Conservation (phyloP, 2,113 vertebrate species). For the Cyprinodon tularosa region DNA sequence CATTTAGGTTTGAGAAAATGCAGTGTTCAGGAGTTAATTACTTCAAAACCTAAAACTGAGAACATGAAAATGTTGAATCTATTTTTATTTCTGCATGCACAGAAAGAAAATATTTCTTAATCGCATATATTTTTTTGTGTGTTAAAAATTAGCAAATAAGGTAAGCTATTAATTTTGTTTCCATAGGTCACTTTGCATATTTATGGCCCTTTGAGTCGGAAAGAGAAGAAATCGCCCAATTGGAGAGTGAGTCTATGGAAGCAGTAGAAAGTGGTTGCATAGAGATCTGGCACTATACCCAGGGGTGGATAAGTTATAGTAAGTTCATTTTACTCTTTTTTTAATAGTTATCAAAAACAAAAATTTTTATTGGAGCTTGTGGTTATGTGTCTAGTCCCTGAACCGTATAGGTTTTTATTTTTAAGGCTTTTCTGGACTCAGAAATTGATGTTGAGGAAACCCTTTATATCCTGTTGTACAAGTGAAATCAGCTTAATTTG, state of each 20-base stretch:
- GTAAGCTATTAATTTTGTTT: constrained; percentile 2
- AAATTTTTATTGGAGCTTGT: not conserved
- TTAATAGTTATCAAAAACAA: not conserved
- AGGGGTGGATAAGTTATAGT: rapidly evolving
- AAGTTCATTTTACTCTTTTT: constrained; percentile 29
- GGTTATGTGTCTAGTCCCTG: not conserved
- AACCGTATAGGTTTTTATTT: not conserved
- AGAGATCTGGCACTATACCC: constrained; percentile 67
- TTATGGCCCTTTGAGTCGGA: not conserved
- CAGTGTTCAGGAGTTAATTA: not conserved
- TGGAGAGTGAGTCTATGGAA: constrained; percentile 75
- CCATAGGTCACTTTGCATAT: constrained; percentile 75
- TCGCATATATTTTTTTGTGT: not conserved
- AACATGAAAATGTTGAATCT: not conserved
- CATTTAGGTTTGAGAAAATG: not conserved
- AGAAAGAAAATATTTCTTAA: not conserved
- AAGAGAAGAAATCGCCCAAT: constrained; percentile 24
- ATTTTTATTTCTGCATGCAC: not conserved
- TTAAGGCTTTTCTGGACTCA: too few species aligned
- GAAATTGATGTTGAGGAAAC: not conserved
- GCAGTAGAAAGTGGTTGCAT: constrained; percentile 69
- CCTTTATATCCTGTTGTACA: not conserved
- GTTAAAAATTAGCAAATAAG: not conserved
- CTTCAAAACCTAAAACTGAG: not conserved
- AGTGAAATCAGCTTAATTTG: not conserved